Evolutionary conservation across 2,113 vertebrate species (phyloP), one percentile per base, ranked within the genome.

Genomic region (Alethe diademata): DNA sequence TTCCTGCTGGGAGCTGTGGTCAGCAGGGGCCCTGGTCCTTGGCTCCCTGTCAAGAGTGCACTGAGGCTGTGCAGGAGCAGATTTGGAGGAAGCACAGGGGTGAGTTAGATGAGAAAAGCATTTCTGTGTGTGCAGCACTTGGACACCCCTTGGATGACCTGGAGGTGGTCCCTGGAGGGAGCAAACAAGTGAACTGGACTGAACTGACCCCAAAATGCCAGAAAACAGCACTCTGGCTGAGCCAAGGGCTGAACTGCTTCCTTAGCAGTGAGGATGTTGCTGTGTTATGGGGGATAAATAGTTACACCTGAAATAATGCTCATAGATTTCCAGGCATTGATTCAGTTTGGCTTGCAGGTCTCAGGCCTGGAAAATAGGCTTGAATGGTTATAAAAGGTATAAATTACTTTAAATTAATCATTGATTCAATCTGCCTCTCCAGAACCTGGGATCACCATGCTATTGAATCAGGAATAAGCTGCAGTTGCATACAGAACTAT

Each of bases 361-460:
- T 94, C 31, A 26, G 74, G 50, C 31, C 45, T 82, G 92, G 74
- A 45, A 93, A 93, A 79, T n/a, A 45, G 11, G 14, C 42, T 92
- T 90, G 90, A 90, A 88, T 86, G 54, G 45, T 69, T 92, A 56
- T 56, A 86, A 90, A 83, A 92, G 71, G 71, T 79, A 88, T 90
- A 88, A 90, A 94, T 92, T 72, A 79, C 78, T 85, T 79, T 50
- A 81, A 91, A 93, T 95, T 87, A 90, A 83, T 90, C 53, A 92
- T 79, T 66, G 71, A 94, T 88, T 94, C 83, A 90, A 82, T 90
- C 82, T 1, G 0, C 45, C 58, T 82, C 71, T 91, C 81, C 54
- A 73, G 78, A 82, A 92, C 72, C 45, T 35, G 78, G 79, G 54
- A 83, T 93, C 71, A 85, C 88, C 24, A 0, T 14, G 42, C 38